Conservation (phyloP, 2,113 vertebrate species). For the Psammodynastes pulverulentus region DNA sequence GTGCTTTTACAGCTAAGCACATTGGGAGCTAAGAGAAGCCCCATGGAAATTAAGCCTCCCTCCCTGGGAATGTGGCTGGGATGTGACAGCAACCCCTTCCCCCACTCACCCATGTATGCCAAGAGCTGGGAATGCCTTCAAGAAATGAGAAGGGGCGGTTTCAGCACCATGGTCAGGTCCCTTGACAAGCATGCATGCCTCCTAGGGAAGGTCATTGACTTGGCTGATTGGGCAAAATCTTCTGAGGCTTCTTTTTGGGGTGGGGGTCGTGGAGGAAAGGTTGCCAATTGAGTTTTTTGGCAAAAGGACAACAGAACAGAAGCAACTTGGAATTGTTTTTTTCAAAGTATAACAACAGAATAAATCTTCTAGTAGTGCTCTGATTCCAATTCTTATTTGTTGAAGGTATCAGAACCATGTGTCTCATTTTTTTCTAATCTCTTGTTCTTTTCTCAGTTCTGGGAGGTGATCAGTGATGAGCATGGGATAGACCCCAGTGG, state of each 20-base stretch:
- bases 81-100: rapidly evolving
- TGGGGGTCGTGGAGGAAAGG: background rate
- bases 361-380: background rate
- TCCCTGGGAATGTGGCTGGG: background rate
- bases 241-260: background rate
- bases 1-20: background rate
- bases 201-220: rapidly evolving
- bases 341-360: background rate
- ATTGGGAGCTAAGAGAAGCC: background rate
- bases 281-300: background rate
- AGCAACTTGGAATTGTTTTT: background rate
- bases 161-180: slow-evolving; percentile 3
- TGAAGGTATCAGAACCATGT: background rate
- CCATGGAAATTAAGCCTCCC: background rate
- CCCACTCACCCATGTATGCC: background rate
- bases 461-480: slow-evolving; percentile 87
- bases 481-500: slow-evolving; percentile 84
- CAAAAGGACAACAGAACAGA: background rate
- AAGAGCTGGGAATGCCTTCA: background rate
- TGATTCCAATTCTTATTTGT: background rate
- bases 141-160: background rate
- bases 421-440: background rate
- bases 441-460: slow-evolving; percentile 69
- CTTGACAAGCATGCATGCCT: rapidly evolving
- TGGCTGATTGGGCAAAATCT: background rate